Conservation (phyloP, 2,113 vertebrate genomes). For the Campylomormyrus numenius region DNA sequence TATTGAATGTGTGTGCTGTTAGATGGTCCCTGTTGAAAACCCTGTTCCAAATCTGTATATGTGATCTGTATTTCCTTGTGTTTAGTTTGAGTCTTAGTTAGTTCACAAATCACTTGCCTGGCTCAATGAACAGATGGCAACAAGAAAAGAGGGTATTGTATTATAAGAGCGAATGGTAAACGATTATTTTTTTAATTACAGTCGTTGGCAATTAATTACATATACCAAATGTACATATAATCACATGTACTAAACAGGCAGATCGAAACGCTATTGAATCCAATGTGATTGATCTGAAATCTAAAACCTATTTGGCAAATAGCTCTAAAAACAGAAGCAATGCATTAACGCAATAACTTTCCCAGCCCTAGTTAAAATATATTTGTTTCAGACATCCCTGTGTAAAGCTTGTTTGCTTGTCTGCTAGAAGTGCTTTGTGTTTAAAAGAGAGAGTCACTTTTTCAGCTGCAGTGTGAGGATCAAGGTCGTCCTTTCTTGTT, state of each 20-base stretch:
- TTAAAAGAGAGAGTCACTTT: conserved; percentile 26
- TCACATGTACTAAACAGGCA: not conserved
- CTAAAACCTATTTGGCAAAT: not conserved
- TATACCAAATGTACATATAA: not conserved
- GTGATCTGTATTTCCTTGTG: not conserved
- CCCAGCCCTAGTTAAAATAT: not conserved
- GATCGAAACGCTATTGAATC: not conserved
- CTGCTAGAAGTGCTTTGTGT: not conserved
- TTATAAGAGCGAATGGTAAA: not conserved
- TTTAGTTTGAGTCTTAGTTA: not conserved
- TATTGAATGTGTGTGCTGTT: not conserved
- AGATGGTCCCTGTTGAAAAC: too few species aligned
- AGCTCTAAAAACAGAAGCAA: not conserved
- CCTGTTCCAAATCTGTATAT: too few species aligned
- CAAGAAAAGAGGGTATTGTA: not conserved
- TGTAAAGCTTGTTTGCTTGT: not conserved
- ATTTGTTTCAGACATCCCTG: not conserved
- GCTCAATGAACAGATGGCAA: not conserved
- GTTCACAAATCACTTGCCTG: not conserved
- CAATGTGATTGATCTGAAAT: not conserved
- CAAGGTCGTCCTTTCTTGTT: conserved; percentile 24
- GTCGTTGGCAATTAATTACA: not conserved
- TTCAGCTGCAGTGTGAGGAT: conserved; percentile 23
- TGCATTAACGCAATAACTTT: not conserved
- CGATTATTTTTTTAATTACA: not conserved